Evolutionary conservation across 2,797 vertebrate species (phyloP).

Genomic region (Serranus cabrilla): DNA sequence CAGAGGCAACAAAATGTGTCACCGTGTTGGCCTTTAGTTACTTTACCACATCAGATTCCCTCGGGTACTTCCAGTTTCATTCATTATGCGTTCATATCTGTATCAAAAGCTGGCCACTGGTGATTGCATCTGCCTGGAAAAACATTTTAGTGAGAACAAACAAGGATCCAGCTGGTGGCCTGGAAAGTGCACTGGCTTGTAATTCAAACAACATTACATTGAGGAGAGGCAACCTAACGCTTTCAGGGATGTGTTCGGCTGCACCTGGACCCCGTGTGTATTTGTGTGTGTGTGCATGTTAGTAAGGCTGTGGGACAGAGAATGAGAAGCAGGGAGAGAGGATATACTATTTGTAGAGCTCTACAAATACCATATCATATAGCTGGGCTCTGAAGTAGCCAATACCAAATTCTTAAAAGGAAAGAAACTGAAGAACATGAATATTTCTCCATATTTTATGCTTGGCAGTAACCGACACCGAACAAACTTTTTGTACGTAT

Average conservation of each 20-base stretch:
- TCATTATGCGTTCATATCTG: neutral
- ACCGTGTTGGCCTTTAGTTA: neutral
- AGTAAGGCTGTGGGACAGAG: neutral
- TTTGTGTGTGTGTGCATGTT: neutral
- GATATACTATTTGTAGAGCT: neutral
- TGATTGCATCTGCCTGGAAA: neutral
- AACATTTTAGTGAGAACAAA: slow-evolving; percentile 15
- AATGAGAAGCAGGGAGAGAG: neutral
- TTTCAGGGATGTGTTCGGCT: slow-evolving; percentile 16
- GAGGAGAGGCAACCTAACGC: slow-evolving; percentile 24
- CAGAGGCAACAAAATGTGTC: neutral
- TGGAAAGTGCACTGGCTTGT: neutral
- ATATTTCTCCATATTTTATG: slow-evolving; percentile 20
- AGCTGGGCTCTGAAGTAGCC: neutral
- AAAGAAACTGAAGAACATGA: neutral
- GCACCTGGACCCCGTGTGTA: slow-evolving; percentile 23
- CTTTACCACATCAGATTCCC: neutral
- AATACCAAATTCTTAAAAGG: neutral
- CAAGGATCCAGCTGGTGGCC: slow-evolving; percentile 28
- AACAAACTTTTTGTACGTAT: neutral
- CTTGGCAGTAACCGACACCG: neutral
- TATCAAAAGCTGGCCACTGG: neutral
- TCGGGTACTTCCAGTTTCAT: neutral
- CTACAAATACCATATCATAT: neutral
- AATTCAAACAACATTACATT: slow-evolving; percentile 23